A percentile compares a stretch with the other conserved stretches of the same genome.
Conservation (phyloP, 1,140 invertebrate species). For the Lasioglossum baleicum region DNA sequence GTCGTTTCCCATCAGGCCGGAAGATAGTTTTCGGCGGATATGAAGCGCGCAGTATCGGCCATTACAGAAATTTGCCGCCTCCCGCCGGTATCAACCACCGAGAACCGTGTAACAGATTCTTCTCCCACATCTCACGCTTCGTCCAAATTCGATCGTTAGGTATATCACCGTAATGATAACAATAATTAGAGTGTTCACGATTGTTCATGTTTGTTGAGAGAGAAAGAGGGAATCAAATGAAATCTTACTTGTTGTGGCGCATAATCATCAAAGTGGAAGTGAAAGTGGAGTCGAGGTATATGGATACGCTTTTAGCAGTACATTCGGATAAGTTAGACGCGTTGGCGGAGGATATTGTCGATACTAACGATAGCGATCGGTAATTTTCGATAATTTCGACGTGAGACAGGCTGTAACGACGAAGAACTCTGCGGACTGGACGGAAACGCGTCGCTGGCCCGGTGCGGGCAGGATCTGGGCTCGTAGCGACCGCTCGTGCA, state of each 20-base stretch:
- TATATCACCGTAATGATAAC: too few species aligned
- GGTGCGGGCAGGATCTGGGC: constrained; percentile 18
- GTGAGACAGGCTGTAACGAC: constrained; percentile 54
- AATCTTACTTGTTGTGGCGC: too few species aligned
- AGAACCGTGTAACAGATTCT: neutral
- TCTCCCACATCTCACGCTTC: neutral
- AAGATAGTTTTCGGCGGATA: constrained; percentile 20
- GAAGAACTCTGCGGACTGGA: constrained; percentile 68
- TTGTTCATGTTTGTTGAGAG: too few species aligned
- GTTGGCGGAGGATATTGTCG: neutral
- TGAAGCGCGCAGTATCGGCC: neutral
- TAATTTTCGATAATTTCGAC: constrained; percentile 70
- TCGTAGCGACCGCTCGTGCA: constrained; percentile 50
- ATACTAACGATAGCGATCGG: constrained; percentile 5
- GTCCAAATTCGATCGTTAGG: too few species aligned
- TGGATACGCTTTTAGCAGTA: too few species aligned
- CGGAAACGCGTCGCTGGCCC: constrained; percentile 32
- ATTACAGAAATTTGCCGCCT: constrained; percentile 2
- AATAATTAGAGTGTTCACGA: too few species aligned
- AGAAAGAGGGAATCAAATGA: too few species aligned
- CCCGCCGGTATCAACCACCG: neutral
- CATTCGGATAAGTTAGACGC: too few species aligned
- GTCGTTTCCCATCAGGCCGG: constrained; percentile 26
- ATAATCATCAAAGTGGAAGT: too few species aligned
- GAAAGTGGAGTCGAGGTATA: too few species aligned